These are phyloP conservation scores for Andrena chrysosceles DNA, from an alignment of 2,888 invertebrate genomes.

Conservation along the genomic window DNA sequence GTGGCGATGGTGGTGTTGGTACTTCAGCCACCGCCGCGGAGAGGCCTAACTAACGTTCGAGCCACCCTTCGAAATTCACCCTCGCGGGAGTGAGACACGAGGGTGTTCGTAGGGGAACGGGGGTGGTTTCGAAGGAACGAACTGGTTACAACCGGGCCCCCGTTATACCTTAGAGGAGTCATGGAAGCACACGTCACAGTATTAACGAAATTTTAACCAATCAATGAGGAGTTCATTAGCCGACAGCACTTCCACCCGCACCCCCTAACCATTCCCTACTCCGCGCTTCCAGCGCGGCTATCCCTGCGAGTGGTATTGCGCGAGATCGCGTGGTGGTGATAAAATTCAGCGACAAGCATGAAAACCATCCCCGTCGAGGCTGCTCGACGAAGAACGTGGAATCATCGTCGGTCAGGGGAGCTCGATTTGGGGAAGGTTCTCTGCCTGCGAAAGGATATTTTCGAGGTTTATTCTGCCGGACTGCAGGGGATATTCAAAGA, in stretches of 20 bases:
- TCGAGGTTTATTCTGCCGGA: conserved; percentile 26
- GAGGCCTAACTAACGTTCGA: conserved; percentile 80
- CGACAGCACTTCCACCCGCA: conserved; percentile 62
- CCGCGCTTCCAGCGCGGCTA: conserved; percentile 29
- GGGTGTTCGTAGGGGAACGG: conserved; percentile 66
- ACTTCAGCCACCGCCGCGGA: conserved; percentile 66
- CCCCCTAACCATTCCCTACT: background rate
- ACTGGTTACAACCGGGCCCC: conserved; percentile 60
- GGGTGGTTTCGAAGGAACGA: conserved; percentile 61
- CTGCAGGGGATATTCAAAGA: conserved; percentile 49
- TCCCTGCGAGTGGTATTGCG: conserved; percentile 69
- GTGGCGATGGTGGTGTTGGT: conserved; percentile 58
- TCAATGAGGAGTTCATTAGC: conserved; percentile 84
- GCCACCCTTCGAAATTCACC: conserved; percentile 80
- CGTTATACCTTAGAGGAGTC: conserved; percentile 69
- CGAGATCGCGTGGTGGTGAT: conserved; percentile 79
- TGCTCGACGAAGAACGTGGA: conserved; percentile 17
- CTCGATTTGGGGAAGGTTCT: background rate
- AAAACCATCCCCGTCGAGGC: conserved; percentile 20
- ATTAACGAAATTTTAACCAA: conserved; percentile 84
- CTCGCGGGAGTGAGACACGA: conserved; percentile 78
- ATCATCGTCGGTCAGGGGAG: background rate
- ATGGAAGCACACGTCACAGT: conserved; percentile 81
- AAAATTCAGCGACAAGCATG: conserved; percentile 74
- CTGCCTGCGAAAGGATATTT: background rate